Conservation (phyloP, 2,797 vertebrate genomes). For the Gouania willdenowi region DNA sequence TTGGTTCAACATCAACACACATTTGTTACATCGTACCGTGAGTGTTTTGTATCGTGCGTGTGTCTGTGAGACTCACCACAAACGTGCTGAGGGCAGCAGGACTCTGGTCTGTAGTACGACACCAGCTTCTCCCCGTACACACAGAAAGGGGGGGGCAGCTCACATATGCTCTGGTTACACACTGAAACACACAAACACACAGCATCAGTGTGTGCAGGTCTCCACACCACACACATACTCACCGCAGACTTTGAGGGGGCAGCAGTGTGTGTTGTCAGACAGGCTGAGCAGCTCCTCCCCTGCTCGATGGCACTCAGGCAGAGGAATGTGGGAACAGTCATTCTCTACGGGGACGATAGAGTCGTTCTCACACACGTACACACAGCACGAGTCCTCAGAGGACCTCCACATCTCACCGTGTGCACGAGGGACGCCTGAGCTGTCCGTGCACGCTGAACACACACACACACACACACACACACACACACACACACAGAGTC, state of each 20-base stretch:
- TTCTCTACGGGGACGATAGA: conserved; percentile 81
- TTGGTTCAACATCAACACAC: too few species aligned
- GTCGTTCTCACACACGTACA: conserved; percentile 88
- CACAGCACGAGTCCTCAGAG: conserved; percentile 85
- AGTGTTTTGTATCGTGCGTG: too few species aligned
- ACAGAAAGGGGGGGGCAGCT: conserved; percentile 76
- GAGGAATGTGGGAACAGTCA: conserved; percentile 73
- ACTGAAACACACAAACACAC: conserved; percentile 67
- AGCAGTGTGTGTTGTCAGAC: conserved; percentile 84
- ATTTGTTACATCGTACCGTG: too few species aligned
- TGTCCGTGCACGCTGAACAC: conserved; percentile 88
- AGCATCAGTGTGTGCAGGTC: not conserved
- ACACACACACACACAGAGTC: too few species aligned
- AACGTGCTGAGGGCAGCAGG: conserved; percentile 85
- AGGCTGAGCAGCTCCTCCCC: conserved; percentile 84
- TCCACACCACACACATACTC: conserved; percentile 41
- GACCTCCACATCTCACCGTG: conserved; percentile 90
- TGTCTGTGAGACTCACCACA: conserved; percentile 91
- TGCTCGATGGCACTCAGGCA: conserved; percentile 71
- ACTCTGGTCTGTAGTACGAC: conserved; percentile 85
- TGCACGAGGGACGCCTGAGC: conserved; percentile 78
- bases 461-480: too few species aligned
- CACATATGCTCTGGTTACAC: conserved; percentile 91
- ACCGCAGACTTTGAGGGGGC: conserved; percentile 87
- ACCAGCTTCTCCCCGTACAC: conserved; percentile 84